phyloP scores from a whole-genome alignment of 2,888 invertebrate genomes.

The Pachycephus smyrnensis region DNA sequence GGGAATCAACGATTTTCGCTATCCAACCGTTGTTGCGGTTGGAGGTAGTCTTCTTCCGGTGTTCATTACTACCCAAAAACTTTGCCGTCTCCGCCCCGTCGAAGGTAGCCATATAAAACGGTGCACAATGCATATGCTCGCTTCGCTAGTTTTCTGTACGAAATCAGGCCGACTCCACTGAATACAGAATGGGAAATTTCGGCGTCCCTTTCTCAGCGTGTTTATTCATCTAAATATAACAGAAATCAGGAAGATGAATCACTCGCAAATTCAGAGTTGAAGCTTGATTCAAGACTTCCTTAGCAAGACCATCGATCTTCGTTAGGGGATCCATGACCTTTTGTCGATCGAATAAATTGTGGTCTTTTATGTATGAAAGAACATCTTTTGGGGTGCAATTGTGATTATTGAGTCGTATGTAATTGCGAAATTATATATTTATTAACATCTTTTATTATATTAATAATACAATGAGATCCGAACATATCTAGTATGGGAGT shows the following conservation, averaged over 20 bases:
- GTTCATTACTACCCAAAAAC: background rate
- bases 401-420: background rate
- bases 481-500: conserved; percentile 28
- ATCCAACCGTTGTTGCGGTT: background rate
- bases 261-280: background rate
- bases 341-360: background rate
- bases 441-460: conserved; percentile 32
- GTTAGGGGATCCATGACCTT: background rate
- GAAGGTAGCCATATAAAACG: background rate
- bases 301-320: background rate
- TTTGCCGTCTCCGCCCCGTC: background rate
- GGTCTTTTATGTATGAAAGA: background rate
- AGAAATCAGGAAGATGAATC: background rate
- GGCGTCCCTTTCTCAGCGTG: background rate
- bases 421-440: conserved; percentile 22
- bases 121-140: background rate
- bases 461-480: conserved; percentile 40
- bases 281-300: background rate
- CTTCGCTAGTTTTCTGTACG: background rate
- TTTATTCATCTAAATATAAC: background rate
- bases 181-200: background rate
- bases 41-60: background rate
- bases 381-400: background rate
- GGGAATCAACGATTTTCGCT: background rate
- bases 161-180: background rate